Conservation (phyloP, 2,113 vertebrate species). For the Petrocephalus zakoni region DNA sequence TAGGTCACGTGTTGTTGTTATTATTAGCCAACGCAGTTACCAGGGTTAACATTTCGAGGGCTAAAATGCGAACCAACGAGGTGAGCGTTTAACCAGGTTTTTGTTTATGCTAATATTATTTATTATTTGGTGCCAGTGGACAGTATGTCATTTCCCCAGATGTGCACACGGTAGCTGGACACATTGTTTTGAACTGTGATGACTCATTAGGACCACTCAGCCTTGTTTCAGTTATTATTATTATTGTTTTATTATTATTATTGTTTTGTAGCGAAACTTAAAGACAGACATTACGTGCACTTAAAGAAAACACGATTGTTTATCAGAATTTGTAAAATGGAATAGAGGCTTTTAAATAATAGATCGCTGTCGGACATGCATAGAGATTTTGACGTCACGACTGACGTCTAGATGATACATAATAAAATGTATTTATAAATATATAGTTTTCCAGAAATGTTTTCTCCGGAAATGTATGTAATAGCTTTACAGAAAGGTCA, state of each 20-base stretch:
- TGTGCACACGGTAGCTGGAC: background rate
- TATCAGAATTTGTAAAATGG: background rate
- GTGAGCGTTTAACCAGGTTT: background rate
- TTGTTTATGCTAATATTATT: background rate
- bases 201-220: background rate
- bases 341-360: background rate
- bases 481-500: background rate
- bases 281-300: background rate
- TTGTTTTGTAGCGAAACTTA: background rate
- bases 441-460: background rate
- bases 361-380: background rate
- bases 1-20: constrained; percentile 28
- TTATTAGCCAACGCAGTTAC: constrained; percentile 18
- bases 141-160: background rate
- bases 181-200: background rate
- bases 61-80: background rate
- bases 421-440: background rate
- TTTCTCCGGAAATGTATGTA: background rate
- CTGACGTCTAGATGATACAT: background rate
- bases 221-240: background rate
- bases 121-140: background rate
- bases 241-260: background rate
- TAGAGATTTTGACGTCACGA: background rate
- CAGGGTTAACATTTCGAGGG: background rate
- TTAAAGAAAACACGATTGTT: background rate